Evolutionary conservation across 2,113 vertebrate genomes (phyloP).

Genomic region (Gavia stellata): DNA sequence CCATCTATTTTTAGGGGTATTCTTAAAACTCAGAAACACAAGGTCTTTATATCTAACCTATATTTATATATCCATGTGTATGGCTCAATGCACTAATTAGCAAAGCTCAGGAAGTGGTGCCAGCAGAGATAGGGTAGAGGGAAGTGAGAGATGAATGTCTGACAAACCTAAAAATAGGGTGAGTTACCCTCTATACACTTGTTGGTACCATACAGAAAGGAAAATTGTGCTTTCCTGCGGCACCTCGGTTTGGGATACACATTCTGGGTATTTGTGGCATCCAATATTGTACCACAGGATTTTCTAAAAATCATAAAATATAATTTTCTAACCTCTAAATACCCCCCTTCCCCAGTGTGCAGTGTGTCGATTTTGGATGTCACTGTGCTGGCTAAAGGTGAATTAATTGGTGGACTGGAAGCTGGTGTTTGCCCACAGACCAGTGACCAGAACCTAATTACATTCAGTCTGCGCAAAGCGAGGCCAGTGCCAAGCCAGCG

Average conservation of each 20-base stretch:
- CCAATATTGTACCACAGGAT: not conserved
- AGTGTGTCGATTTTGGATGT: not conserved
- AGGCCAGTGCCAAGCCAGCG: not conserved
- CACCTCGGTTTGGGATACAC: not conserved
- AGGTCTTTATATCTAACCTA: constrained; percentile 25
- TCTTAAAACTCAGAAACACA: constrained; percentile 17
- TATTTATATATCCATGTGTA: constrained; percentile 43
- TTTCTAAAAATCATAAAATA: not conserved
- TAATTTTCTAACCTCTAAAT: not conserved
- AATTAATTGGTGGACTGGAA: not conserved
- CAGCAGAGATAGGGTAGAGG: constrained; percentile 1
- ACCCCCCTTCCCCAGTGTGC: not conserved
- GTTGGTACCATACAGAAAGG: not conserved
- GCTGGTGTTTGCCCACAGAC: constrained; percentile 14
- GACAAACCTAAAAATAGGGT: constrained; percentile 11
- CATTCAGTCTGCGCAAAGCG: not conserved
- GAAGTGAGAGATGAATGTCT: not conserved
- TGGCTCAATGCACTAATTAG: constrained; percentile 9
- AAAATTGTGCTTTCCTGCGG: not conserved
- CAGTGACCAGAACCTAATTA: constrained; percentile 17
- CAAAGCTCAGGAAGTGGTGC: constrained; percentile 36
- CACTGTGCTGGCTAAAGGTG: not conserved
- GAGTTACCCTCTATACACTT: not conserved
- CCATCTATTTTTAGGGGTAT: constrained; percentile 29
- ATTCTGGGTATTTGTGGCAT: not conserved